These are phyloP conservation scores for Terrapene triunguis DNA, from an alignment of 2,113 vertebrate species.

Conservation along the genomic window DNA sequence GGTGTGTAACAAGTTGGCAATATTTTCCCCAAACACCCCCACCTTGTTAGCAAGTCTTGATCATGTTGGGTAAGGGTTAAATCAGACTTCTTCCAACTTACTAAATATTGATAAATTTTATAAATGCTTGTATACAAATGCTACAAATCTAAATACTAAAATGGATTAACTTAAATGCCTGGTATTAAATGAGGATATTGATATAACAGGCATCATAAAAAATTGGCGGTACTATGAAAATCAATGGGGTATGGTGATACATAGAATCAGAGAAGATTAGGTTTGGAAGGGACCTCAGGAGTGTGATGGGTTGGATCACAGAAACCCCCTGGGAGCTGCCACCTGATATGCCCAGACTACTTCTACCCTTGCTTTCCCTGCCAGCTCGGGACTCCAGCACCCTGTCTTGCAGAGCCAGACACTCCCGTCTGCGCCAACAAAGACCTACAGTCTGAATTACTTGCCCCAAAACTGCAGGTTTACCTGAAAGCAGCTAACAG, in stretches of 20 bases:
- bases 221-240: background rate
- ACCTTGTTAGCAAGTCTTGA: background rate
- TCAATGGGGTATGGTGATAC: background rate
- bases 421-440: too few relatives aligned
- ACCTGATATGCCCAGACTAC: too few relatives aligned
- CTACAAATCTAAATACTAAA: background rate
- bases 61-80: background rate
- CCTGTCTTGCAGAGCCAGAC: too few relatives aligned
- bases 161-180: background rate
- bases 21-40: background rate
- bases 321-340: too few relatives aligned
- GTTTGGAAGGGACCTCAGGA: too few relatives aligned
- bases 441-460: too few relatives aligned
- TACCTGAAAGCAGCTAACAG: too few relatives aligned
- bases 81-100: background rate
- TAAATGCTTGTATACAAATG: background rate
- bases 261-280: too few relatives aligned
- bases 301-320: too few relatives aligned
- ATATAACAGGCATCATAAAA: background rate
- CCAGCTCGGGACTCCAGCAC: too few relatives aligned
- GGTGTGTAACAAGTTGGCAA: background rate
- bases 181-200: background rate
- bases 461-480: too few relatives aligned
- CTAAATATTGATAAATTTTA: background rate
- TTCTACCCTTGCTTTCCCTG: too few relatives aligned